These are phyloP conservation scores for Drosophila triauraria DNA, from an alignment of 1,140 invertebrate genomes.

Conservation along the genomic window DNA sequence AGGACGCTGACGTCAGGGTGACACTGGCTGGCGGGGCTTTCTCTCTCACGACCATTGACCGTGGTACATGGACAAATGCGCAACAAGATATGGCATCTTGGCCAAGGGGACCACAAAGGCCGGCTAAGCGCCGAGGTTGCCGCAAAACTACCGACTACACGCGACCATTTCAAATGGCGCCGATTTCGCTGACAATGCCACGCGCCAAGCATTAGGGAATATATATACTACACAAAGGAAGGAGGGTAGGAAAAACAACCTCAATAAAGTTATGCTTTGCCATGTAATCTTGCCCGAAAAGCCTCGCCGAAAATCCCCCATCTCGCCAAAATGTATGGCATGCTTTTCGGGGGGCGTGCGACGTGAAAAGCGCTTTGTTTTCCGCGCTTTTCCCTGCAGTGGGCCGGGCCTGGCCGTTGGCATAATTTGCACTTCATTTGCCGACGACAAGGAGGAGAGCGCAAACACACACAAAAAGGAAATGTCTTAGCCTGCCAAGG, in stretches of 20 bases:
- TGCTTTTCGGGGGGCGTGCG: constrained; percentile 48
- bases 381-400: constrained; percentile 51
- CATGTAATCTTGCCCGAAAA: constrained; percentile 43
- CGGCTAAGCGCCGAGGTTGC: constrained; percentile 41
- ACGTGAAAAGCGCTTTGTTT: constrained; percentile 35
- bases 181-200: constrained; percentile 65
- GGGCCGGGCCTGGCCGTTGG: constrained; percentile 37
- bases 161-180: constrained; percentile 66
- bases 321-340: constrained; percentile 48
- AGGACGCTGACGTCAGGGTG: constrained; percentile 63
- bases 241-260: constrained; percentile 15
- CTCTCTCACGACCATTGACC: constrained; percentile 56
- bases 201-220: constrained; percentile 55
- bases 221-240: background rate
- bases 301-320: constrained; percentile 13
- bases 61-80: constrained; percentile 70
- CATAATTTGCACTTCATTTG: constrained; percentile 79
- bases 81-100: constrained; percentile 67
- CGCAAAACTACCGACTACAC: constrained; percentile 46
- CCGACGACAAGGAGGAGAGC: constrained; percentile 12
- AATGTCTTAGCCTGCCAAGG: constrained; percentile 52
- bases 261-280: constrained; percentile 64
- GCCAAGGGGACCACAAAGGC: constrained; percentile 21
- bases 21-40: constrained; percentile 15
- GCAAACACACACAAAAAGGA: constrained; percentile 34